Evolutionary conservation across 1,140 invertebrate genomes (phyloP), one percentile per base, ranked within the genome.

Genomic region (Ostrea edulis): DNA sequence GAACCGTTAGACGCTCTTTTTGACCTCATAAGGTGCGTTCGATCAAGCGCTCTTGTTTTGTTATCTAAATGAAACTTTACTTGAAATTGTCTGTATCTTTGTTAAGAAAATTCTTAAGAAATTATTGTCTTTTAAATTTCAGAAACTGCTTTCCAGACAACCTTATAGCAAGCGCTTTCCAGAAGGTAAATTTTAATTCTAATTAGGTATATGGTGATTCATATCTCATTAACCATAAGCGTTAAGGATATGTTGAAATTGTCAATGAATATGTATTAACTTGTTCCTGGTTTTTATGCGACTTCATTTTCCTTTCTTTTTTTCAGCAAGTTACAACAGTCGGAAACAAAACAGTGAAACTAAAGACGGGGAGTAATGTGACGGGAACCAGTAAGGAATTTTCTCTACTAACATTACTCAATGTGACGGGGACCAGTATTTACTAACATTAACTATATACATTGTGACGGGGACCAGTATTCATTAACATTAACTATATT

Each of bases 21-120:
- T 93, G 98, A 99, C 96, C 96, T 99, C 90, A 96, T 98, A 91
- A 97, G 98, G 98, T 98, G 25, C 44, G 62, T 17, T 58, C n/a
- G n/a, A 53, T 54, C 53, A 8, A 52, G n/a, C 54, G 52, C 20
- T 87, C 52, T 52, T n/a, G 83, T 44, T 65, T 87, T 44, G 9
- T 44, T 44, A 44, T 44, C 35, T 44, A 44, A 44, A 44, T 44
- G 1, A 44, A 44, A 44, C 35, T 44, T 44, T 44, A 44, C 1
- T 44, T 44, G 35, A 44, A 44, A 44, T 44, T 44, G 35, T 44
- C 35, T 44, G 2, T 44, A 44, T 5, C 5, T 44, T 44, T 44
- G 5, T 44, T 44, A 1, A 44, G 35, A 44, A 44, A 5, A 44
- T 44, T 44, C 35, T 44, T 44, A 44, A 44, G 35, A 44, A 44